These are phyloP conservation scores for Podilymbus podiceps DNA, from an alignment of 2,113 vertebrate genomes.

Conservation along the genomic window DNA sequence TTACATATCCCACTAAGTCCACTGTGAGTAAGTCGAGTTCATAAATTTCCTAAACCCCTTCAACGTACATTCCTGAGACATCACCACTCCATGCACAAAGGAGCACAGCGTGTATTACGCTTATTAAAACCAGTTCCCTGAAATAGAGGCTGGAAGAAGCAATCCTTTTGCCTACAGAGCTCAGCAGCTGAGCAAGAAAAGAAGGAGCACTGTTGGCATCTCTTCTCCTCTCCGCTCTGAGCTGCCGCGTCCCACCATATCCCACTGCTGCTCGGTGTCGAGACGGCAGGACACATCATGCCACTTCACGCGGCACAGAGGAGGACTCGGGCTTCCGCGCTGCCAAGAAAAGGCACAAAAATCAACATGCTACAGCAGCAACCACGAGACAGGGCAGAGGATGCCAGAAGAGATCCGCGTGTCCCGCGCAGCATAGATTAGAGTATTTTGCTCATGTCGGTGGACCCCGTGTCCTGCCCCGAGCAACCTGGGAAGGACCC, in stretches of 20 bases:
- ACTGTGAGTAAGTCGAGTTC: neutral
- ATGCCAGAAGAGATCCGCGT: neutral
- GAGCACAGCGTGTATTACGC: accelerated
- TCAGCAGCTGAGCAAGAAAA: neutral
- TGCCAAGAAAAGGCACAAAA: neutral
- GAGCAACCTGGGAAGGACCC: neutral
- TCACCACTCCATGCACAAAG: neutral
- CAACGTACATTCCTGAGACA: accelerated
- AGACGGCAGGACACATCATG: accelerated
- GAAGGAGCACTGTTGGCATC: neutral
- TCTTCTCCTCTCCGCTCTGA: neutral
- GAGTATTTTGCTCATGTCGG: neutral
- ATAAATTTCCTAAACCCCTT: neutral
- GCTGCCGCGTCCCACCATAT: accelerated
- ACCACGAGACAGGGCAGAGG: neutral
- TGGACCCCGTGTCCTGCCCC: neutral
- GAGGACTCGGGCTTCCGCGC: neutral
- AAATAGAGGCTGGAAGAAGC: neutral
- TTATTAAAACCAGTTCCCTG: neutral
- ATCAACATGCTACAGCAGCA: neutral
- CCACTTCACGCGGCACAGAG: neutral
- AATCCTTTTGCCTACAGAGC: neutral
- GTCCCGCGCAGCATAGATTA: neutral
- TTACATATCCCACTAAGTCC: neutral
- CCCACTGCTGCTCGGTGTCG: neutral